A percentile compares a stretch with the other conserved stretches of the same genome.
Conservation (phyloP, 2,797 vertebrate genomes). For the Hybognathus amarus region DNA sequence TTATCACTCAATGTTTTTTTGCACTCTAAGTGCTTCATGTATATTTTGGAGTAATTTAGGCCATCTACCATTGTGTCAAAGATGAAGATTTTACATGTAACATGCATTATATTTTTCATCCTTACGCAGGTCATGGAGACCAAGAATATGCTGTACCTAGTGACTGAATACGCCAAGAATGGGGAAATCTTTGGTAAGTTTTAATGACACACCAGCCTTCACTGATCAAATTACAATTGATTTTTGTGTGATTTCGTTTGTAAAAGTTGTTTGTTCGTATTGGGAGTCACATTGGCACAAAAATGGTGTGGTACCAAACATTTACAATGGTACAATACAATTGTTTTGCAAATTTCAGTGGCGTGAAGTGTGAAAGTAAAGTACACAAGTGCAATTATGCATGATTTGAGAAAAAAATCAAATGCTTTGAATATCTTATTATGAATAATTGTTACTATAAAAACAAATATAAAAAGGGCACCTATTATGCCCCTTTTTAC, state of each 20-base stretch:
- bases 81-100: neutral
- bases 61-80: neutral
- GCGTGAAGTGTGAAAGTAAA: neutral
- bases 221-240: neutral
- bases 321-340: neutral
- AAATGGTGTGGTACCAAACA: neutral
- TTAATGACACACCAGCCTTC: neutral
- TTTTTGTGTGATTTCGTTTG: neutral
- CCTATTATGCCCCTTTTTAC: too few relatives aligned
- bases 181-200: conserved; percentile 98
- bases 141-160: conserved; percentile 98
- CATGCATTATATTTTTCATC: conserved; percentile 10
- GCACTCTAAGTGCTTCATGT: neutral
- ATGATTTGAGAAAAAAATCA: neutral
- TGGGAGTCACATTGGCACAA: neutral
- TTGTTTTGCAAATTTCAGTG: neutral
- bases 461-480: too few relatives aligned
- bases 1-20: conserved; percentile 23
- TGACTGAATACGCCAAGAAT: conserved; percentile 98
- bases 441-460: too few relatives aligned
- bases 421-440: neutral
- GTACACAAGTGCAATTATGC: neutral
- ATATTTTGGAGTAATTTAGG: neutral
- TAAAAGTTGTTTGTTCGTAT: neutral
- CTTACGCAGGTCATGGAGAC: conserved; percentile 95